Percentiles rank a stretch among this genome's conserved stretches.
Evolutionary conservation across 2,113 vertebrate genomes (phyloP).

Genomic region (Coregonus clupeaformis): DNA sequence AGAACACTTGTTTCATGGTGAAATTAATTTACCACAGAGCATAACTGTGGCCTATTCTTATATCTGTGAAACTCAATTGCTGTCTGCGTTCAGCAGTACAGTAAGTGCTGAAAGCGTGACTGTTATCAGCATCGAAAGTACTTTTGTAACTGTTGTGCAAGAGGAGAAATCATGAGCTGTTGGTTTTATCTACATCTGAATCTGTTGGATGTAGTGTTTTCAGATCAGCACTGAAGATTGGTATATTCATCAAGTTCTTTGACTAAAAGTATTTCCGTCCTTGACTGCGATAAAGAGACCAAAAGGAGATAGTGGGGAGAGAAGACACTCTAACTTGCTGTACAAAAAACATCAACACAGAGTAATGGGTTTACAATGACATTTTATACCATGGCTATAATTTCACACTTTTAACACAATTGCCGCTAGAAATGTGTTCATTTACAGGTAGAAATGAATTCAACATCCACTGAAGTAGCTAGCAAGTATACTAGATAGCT

Average conservation of each 20-base stretch:
- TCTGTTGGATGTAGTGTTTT: background rate
- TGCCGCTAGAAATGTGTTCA: no score
- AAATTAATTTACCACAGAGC: constrained; percentile 26
- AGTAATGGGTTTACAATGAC: background rate
- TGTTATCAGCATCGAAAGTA: background rate
- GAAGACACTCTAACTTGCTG: background rate
- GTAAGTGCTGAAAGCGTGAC: background rate
- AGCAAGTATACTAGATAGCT: no score
- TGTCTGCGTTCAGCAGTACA: constrained; percentile 5
- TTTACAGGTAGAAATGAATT: no score
- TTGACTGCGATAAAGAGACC: constrained; percentile 16
- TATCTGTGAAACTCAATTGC: constrained; percentile 5
- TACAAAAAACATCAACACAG: background rate
- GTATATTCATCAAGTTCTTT: background rate
- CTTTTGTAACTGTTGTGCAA: constrained; percentile 36
- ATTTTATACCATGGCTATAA: background rate
- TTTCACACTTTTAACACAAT: no score
- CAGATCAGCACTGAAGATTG: constrained; percentile 26
- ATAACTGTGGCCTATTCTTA: constrained; percentile 32
- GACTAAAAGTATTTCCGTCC: constrained; percentile 31
- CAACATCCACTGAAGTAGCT: no score
- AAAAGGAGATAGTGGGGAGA: constrained; percentile 2
- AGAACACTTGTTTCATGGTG: background rate
- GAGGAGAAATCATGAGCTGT: constrained; percentile 11
- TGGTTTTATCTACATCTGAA: constrained; percentile 15